These are phyloP conservation scores for Nestor notabilis DNA, from an alignment of 2,113 vertebrate species.

Conservation along the genomic window DNA sequence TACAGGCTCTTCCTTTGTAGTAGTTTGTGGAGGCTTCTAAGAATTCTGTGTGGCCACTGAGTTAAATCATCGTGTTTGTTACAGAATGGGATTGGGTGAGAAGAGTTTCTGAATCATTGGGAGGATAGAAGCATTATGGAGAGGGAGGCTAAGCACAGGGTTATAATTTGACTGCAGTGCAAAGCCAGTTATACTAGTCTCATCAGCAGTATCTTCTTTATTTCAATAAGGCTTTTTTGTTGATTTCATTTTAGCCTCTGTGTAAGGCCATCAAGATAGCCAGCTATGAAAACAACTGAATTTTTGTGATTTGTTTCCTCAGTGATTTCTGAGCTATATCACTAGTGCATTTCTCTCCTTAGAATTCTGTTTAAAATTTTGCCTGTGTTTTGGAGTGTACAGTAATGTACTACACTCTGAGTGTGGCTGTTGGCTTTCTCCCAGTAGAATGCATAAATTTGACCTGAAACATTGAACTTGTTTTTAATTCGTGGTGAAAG, in stretches of 20 bases:
- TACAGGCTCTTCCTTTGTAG: not conserved
- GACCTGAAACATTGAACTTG: not conserved
- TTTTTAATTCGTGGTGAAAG: not conserved
- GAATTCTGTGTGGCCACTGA: not conserved
- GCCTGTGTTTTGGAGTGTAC: not conserved
- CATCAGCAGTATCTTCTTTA: not conserved
- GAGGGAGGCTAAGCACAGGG: not conserved
- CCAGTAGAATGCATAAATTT: not conserved
- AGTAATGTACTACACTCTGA: not conserved
- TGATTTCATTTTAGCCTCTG: not conserved
- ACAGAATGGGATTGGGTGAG: not conserved
- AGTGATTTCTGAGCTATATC: not conserved
- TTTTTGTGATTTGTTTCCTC: not conserved
- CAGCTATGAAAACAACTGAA: not conserved
- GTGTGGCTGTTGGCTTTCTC: not conserved
- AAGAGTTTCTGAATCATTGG: not conserved
- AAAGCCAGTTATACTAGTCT: not conserved
- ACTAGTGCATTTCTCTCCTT: not conserved
- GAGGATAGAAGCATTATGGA: not conserved
- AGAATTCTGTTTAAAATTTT: not conserved
- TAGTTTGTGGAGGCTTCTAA: not conserved
- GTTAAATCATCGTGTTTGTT: not conserved
- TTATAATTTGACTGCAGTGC: not conserved
- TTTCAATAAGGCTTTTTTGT: not conserved
- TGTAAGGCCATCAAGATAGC: not conserved